phyloP scores from a whole-genome alignment of 2,113 vertebrate species.

The Melierax canorus region DNA sequence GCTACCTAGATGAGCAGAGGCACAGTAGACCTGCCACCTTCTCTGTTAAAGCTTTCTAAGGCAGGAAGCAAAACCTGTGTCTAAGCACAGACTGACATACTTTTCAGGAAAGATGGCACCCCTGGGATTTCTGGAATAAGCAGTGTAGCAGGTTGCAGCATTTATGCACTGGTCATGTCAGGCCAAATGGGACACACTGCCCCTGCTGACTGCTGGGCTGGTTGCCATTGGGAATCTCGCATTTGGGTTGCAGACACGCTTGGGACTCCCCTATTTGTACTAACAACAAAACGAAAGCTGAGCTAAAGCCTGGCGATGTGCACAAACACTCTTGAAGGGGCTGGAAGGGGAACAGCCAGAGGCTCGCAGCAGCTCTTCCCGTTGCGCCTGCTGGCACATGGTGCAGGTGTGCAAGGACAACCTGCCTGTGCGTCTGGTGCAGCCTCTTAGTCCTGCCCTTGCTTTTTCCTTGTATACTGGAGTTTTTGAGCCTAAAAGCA shows the following conservation, averaged over 20 bases:
- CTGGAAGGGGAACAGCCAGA: background rate
- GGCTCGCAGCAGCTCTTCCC: background rate
- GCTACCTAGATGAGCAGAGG: background rate
- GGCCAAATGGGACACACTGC: background rate
- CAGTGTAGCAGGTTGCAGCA: background rate
- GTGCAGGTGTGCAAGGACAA: fast-evolving
- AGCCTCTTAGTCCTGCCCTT: background rate
- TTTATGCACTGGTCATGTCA: background rate
- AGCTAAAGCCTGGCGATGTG: background rate
- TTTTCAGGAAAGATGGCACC: background rate
- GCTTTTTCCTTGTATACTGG: background rate
- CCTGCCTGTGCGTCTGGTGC: background rate
- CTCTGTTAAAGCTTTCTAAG: background rate
- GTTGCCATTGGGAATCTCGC: background rate
- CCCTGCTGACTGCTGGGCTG: constrained; percentile 30
- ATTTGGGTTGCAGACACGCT: background rate
- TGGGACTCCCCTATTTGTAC: constrained; percentile 30
- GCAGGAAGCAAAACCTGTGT: background rate
- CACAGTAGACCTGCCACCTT: background rate
- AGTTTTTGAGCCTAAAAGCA: background rate
- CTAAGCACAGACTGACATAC: background rate
- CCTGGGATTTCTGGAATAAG: background rate
- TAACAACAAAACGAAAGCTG: background rate
- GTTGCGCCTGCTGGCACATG: fast-evolving
- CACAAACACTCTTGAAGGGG: background rate